Percentiles rank a stretch among this genome's conserved stretches.
Evolutionary conservation across 2,888 invertebrate species (phyloP).

Genomic region (Polydesmus complanatus): DNA sequence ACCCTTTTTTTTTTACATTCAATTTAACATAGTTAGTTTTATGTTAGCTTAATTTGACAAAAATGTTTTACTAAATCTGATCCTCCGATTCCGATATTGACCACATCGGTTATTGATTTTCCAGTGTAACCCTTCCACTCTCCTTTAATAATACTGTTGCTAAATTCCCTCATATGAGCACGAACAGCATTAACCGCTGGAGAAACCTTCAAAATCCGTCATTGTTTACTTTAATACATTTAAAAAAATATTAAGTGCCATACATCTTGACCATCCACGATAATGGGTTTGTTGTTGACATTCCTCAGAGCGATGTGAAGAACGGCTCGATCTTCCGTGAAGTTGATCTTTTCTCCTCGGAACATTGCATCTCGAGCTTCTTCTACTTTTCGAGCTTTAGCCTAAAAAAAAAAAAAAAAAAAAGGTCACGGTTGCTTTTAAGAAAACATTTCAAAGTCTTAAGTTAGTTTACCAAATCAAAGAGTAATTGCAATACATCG

Average conservation of each 20-base stretch:
- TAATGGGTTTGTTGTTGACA: constrained; percentile 57
- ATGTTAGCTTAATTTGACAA: neutral
- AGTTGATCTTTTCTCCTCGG: constrained; percentile 85
- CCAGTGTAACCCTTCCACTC: constrained; percentile 66
- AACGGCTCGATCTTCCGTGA: constrained; percentile 91
- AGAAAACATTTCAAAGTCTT: neutral
- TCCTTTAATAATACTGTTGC: constrained; percentile 51
- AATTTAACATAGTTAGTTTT: neutral
- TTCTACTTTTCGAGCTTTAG: constrained; percentile 61
- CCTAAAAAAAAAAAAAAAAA: too few species aligned
- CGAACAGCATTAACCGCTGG: constrained; percentile 83
- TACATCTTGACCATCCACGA: constrained; percentile 76
- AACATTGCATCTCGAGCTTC: constrained; percentile 84
- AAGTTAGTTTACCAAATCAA: constrained; percentile 56
- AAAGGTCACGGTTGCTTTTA: neutral
- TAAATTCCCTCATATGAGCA: constrained; percentile 87
- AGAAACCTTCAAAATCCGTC: constrained; percentile 40
- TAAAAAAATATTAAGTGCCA: constrained; percentile 19
- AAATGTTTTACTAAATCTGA: constrained; percentile 67
- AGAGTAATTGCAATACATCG: constrained; percentile 54
- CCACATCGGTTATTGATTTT: constrained; percentile 86
- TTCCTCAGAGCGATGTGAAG: constrained; percentile 89
- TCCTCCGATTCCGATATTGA: constrained; percentile 98
- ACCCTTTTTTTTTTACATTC: constrained; percentile 42
- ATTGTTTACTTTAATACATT: neutral